phyloP scores from a whole-genome alignment of 2,888 invertebrate genomes.

The Protonemura montana region DNA sequence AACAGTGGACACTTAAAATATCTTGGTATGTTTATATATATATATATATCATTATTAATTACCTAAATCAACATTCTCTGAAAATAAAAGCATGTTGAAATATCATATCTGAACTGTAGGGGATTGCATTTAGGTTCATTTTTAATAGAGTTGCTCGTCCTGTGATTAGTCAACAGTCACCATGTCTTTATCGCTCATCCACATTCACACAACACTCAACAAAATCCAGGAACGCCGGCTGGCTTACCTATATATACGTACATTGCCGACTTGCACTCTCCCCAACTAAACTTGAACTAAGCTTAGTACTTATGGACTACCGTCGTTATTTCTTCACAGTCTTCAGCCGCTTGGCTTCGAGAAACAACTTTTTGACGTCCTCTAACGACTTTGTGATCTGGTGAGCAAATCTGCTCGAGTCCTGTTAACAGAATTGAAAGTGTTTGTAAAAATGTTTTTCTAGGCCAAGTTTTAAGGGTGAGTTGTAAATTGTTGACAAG shows the following conservation, averaged over 20 bases:
- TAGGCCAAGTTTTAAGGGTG: no score
- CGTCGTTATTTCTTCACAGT: conserved; percentile 4
- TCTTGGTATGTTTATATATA: no score
- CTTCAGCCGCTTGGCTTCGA: conserved; percentile 61
- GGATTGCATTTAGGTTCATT: neutral
- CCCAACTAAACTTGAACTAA: no score
- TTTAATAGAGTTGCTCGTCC: neutral
- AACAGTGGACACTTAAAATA: no score
- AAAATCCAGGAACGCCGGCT: neutral
- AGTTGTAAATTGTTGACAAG: no score
- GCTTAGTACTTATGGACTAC: neutral
- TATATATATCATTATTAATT: no score
- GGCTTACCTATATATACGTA: neutral
- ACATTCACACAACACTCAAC: neutral
- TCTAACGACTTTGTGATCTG: conserved; percentile 75
- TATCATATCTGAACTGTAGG: neutral
- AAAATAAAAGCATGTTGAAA: neutral
- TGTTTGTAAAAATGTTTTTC: neutral
- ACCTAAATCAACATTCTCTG: neutral
- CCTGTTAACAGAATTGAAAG: conserved; percentile 64
- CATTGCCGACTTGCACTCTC: conserved; percentile 19
- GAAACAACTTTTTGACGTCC: conserved; percentile 75
- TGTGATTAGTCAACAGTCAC: neutral
- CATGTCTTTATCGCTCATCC: neutral
- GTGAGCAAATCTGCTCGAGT: conserved; percentile 79